These are phyloP conservation scores for Ectobius pallidus DNA, from an alignment of 2,888 invertebrate species.

Conservation along the genomic window DNA sequence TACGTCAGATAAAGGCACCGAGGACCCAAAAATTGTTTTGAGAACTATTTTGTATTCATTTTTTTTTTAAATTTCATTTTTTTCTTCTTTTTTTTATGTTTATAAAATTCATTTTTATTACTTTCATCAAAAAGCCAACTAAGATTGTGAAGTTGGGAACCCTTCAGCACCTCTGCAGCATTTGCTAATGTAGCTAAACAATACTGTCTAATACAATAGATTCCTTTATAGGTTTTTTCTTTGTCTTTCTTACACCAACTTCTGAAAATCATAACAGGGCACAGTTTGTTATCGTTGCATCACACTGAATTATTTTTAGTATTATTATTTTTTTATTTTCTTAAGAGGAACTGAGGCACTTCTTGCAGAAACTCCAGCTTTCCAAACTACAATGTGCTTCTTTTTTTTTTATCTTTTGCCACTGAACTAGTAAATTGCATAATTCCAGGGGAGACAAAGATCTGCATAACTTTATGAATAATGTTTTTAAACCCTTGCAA, in stretches of 20 bases:
- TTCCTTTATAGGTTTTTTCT: too few relatives aligned
- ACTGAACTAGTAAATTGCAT: not conserved
- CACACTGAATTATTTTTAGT: not conserved
- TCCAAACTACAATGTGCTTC: not conserved
- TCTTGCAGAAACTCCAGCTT: not conserved
- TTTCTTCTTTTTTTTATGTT: constrained; percentile 4
- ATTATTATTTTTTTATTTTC: too few relatives aligned
- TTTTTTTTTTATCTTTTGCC: not conserved
- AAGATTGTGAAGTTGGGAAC: constrained; percentile 10
- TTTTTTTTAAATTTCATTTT: not conserved
- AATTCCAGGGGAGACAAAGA: not conserved
- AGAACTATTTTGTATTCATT: constrained; percentile 23
- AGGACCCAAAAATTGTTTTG: constrained; percentile 32
- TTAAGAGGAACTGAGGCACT: constrained; percentile 17
- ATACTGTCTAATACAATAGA: not conserved
- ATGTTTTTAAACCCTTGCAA: constrained; percentile 14
- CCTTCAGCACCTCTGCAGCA: not conserved
- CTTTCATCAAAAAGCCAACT: not conserved
- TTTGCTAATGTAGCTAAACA: not conserved
- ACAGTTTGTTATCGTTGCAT: not conserved
- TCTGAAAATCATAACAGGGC: not conserved
- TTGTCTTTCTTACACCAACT: too few relatives aligned
- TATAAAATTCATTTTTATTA: not conserved
- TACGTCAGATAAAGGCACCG: constrained; percentile 37
- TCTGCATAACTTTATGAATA: not conserved